A percentile compares a stretch with the other conserved stretches of the same genome.
phyloP scores from a whole-genome alignment of 2,113 vertebrate species.

The Cranoglanis bouderius region DNA sequence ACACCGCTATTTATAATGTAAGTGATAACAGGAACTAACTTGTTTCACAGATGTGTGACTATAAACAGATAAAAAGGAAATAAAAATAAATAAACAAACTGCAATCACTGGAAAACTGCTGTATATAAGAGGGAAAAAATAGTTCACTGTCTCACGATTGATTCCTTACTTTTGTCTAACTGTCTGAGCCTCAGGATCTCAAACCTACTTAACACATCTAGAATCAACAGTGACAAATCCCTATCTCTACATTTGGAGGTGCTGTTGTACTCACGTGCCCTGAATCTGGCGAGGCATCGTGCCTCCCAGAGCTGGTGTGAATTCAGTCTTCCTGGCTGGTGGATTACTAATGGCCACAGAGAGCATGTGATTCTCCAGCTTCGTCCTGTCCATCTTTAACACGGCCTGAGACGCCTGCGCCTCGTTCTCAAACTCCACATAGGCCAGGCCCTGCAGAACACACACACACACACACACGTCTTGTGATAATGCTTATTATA shows the following conservation, averaged over 20 bases:
- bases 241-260: not conserved
- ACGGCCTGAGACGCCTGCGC: conserved; percentile 89
- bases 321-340: conserved; percentile 75
- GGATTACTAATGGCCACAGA: conserved; percentile 96
- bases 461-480: not conserved
- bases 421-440: conserved; percentile 91
- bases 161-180: not conserved
- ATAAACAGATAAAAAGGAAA: no score
- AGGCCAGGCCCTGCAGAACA: conserved; percentile 87
- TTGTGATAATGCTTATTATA: not conserved
- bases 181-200: not conserved
- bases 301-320: conserved; percentile 65
- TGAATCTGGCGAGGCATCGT: conserved; percentile 72
- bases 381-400: conserved; percentile 86
- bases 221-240: not conserved
- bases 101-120: no score
- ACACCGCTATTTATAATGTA: no score
- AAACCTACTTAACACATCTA: not conserved
- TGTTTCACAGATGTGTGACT: no score
- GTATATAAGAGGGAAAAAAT: no score
- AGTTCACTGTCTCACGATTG: no score
- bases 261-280: conserved; percentile 82
- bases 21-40: no score
- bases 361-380: conserved; percentile 80
- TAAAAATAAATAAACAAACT: no score